These are phyloP conservation scores for Galagoides demidoff DNA, from an alignment of 2,797 vertebrate genomes.

Conservation along the genomic window DNA sequence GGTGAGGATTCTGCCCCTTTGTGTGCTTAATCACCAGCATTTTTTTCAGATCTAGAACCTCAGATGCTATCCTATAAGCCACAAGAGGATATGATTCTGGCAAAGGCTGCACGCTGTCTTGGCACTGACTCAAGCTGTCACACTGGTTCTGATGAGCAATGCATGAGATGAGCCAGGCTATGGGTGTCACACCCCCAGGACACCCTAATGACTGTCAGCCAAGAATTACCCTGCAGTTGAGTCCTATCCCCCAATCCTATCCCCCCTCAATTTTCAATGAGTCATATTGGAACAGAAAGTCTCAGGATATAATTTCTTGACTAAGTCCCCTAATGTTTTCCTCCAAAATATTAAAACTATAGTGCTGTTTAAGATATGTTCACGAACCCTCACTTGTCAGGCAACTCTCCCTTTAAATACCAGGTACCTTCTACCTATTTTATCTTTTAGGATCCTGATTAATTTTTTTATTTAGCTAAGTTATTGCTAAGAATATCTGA, in stretches of 20 bases:
- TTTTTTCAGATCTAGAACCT: not conserved
- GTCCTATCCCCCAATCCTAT: not conserved
- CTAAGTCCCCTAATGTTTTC: not conserved
- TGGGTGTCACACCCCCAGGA: not conserved
- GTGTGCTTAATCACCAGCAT: not conserved
- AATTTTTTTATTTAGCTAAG: not conserved
- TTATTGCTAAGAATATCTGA: not conserved
- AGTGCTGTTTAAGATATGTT: not conserved
- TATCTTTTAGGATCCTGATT: not conserved
- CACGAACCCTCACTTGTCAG: not conserved
- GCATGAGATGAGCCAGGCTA: not conserved
- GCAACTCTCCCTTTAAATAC: not conserved
- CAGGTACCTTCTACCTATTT: not conserved
- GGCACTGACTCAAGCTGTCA: not conserved
- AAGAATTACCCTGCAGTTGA: not conserved
- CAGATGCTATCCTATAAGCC: not conserved
- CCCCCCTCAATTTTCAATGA: fast-evolving
- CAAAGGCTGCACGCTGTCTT: not conserved
- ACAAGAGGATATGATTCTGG: not conserved
- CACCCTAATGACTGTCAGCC: not conserved
- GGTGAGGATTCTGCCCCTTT: not conserved
- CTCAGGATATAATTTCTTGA: not conserved
- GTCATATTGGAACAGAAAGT: not conserved
- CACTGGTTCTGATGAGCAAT: fast-evolving
- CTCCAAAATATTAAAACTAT: not conserved